Conservation (phyloP, 1,140 invertebrate species). For the Drosophila obscura region DNA sequence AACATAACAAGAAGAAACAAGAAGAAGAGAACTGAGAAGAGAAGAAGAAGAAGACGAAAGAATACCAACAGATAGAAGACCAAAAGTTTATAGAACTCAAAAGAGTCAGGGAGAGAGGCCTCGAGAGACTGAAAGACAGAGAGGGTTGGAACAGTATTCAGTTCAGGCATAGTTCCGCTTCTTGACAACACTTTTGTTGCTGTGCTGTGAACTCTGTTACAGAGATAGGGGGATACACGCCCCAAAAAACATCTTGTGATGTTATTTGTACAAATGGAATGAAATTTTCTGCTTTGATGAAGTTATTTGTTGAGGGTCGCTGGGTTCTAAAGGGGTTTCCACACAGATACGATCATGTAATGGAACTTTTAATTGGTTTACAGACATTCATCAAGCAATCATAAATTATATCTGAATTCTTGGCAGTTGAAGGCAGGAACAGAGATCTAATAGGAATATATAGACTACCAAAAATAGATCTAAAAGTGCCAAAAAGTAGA, state of each 20-base stretch:
- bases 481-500: too few species aligned
- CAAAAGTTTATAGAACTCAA: slow-evolving; percentile 40
- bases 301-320: slow-evolving; percentile 69
- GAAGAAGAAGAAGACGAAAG: slow-evolving; percentile 2
- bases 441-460: not conserved
- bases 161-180: slow-evolving; percentile 74
- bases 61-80: slow-evolving; percentile 49
- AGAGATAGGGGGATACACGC: slow-evolving; percentile 16
- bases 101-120: too few species aligned
- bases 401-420: too few species aligned
- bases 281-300: slow-evolving; percentile 65
- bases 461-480: too few species aligned
- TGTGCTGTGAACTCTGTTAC: slow-evolving; percentile 48
- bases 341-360: slow-evolving; percentile 41
- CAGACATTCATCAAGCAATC: not conserved
- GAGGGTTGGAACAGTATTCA: slow-evolving; percentile 32
- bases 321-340: slow-evolving; percentile 26
- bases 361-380: slow-evolving; percentile 59
- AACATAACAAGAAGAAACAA: slow-evolving; percentile 18
- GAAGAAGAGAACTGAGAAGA: slow-evolving; percentile 14
- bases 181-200: slow-evolving; percentile 39
- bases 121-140: not conserved
- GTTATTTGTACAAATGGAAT: slow-evolving; percentile 54
- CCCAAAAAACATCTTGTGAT: slow-evolving; percentile 27
- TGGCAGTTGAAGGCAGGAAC: not conserved